Evolutionary conservation across 2,888 invertebrate species (phyloP), one percentile per base, ranked within the genome.

Genomic region (Spicauda simplicius): DNA sequence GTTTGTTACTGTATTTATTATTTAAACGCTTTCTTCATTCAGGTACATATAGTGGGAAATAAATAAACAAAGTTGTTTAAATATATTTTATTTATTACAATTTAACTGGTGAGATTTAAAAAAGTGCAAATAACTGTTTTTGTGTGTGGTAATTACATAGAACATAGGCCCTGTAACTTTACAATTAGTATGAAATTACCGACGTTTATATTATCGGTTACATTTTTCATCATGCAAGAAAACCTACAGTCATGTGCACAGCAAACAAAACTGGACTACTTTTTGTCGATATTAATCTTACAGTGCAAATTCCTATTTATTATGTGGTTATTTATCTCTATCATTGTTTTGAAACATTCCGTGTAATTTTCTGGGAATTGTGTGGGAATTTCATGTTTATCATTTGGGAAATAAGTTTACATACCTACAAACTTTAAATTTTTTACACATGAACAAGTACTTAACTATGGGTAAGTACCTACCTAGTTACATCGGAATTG

Each of bases 71-170:
- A 7, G 12, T 20, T 59, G 53, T 56, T 61, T 62, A 57, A 62
- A 61, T 62, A 72, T 71, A 73, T 69, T 76, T 78, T 74, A 75
- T 80, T 79, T 78, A 77, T 75, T 76, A 77, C 72, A 68, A 76
- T 77, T 77, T 73, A 73, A 75, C 77, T 79, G 77, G 77, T 80
- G 79, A 83, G 77, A 80, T 79, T 87, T 88, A 87, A 88, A 88
- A 90, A 89, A 87, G 90, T 90, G 90, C 90, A 88, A 89, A 88
- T 82, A 80, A 87, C 84, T 48, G 45, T 60, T 55, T 68, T 76
- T 71, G 68, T 65, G 68, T 78, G 75, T 72, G 70, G 76, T 71
- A 73, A 72, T 74, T 68, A 70, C 64, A 69, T 48, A 48, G 48
- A 20, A 33, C 8, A 37, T 11, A 56, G 56, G 25, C n/a, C 56